These are phyloP conservation scores for Sarcophaga variegata DNA, from an alignment of 2,888 invertebrate genomes.

Conservation along the genomic window DNA sequence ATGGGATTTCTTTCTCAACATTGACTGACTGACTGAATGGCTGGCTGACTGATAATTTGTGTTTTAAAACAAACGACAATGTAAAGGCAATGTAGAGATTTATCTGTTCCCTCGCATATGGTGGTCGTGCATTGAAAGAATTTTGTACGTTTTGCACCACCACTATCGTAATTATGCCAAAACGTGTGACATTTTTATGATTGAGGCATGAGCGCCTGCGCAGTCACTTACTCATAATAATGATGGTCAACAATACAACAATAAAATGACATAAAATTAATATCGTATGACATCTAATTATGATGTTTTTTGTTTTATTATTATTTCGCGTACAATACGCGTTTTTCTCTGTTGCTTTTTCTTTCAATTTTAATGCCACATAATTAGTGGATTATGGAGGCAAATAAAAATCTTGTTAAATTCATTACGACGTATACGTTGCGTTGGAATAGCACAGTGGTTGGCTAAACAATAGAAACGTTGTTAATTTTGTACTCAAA, in stretches of 20 bases:
- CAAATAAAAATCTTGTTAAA: constrained; percentile 51
- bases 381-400: constrained; percentile 35
- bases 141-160: background rate
- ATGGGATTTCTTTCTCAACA: constrained; percentile 7
- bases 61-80: constrained; percentile 2
- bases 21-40: constrained; percentile 8
- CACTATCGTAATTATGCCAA: constrained; percentile 33
- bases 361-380: constrained; percentile 11
- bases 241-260: constrained; percentile 1
- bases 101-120: background rate
- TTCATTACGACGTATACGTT: background rate
- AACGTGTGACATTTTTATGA: constrained; percentile 56
- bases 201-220: constrained; percentile 42
- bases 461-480: background rate
- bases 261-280: constrained; percentile 47
- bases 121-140: background rate
- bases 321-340: background rate
- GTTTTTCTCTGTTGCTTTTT: too few species aligned
- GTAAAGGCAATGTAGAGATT: background rate
- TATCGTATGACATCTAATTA: constrained; percentile 59
- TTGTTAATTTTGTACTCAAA: too few species aligned
- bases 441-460: background rate
- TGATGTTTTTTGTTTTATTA: constrained; percentile 10
- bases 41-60: constrained; percentile 3
- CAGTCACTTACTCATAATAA: background rate